phyloP scores from a whole-genome alignment of 2,888 invertebrate species.

The Dexiosoma caninum region DNA sequence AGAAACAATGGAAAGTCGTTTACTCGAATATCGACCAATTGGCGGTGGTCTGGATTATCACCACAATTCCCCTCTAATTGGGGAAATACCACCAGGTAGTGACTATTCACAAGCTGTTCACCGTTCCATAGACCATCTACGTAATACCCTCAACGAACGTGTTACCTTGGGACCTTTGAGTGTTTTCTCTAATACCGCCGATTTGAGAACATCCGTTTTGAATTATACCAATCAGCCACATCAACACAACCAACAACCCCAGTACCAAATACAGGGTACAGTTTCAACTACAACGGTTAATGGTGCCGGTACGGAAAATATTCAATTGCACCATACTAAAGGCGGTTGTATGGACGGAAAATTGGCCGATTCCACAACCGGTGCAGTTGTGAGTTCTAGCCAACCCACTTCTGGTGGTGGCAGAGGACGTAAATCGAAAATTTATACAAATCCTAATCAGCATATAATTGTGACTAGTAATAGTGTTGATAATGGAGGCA shows the following conservation, averaged over 20 bases:
- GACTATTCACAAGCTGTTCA: conserved; percentile 83
- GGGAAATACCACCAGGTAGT: conserved; percentile 81
- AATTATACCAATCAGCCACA: conserved; percentile 74
- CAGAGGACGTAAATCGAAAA: conserved; percentile 73
- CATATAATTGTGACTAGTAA: conserved; percentile 75
- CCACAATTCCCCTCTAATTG: conserved; percentile 82
- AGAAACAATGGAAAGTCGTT: conserved; percentile 79
- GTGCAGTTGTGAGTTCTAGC: conserved; percentile 68
- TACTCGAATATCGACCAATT: conserved; percentile 80
- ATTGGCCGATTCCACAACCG: conserved; percentile 64
- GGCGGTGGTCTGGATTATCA: conserved; percentile 83
- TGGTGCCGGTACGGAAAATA: conserved; percentile 31
- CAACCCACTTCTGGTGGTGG: conserved; percentile 68
- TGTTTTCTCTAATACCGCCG: conserved; percentile 76
- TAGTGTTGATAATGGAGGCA: conserved; percentile 73
- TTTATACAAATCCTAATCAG: conserved; percentile 73
- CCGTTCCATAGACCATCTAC: conserved; percentile 82
- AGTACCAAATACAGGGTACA: conserved; percentile 55
- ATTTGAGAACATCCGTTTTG: conserved; percentile 75
- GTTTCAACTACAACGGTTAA: conserved; percentile 51
- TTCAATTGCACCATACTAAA: conserved; percentile 56
- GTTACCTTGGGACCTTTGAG: conserved; percentile 80
- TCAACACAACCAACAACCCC: conserved; percentile 66
- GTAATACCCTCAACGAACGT: conserved; percentile 81
- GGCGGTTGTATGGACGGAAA: conserved; percentile 64